Conservation (phyloP, 2,797 vertebrate species). For the Serranus cabrilla region DNA sequence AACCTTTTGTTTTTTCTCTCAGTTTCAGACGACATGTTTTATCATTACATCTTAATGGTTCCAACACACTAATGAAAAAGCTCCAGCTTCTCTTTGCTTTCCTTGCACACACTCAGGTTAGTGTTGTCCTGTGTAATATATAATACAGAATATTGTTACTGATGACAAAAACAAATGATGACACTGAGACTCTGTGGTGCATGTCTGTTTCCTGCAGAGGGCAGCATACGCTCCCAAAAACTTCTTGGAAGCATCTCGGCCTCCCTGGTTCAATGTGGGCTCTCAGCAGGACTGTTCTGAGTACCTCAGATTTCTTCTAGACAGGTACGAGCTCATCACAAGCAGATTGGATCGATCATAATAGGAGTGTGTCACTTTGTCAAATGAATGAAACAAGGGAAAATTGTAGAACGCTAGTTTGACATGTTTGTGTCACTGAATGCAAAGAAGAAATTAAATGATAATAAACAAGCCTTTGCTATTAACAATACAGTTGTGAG, state of each 20-base stretch:
- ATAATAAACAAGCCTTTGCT: not conserved
- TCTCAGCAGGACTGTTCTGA: constrained; percentile 99
- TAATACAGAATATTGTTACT: not conserved
- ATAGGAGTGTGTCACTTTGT: not conserved
- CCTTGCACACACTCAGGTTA: constrained; percentile 97
- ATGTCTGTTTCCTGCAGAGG: constrained; percentile 85
- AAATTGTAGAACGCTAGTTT: not conserved
- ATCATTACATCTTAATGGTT: constrained; percentile 92
- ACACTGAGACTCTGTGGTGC: not conserved
- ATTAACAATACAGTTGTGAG: not conserved
- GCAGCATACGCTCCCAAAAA: constrained; percentile 95
- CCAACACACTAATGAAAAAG: constrained; percentile 95
- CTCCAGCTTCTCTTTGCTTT: constrained; percentile 98
- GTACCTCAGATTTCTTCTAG: constrained; percentile 96
- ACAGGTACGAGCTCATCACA: constrained; percentile 88
- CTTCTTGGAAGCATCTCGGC: constrained; percentile 97
- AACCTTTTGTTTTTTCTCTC: constrained; percentile 13
- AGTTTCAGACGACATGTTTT: constrained; percentile 97
- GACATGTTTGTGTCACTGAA: not conserved
- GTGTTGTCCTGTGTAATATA: constrained; percentile 34
- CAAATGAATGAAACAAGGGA: not conserved
- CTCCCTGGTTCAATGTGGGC: constrained; percentile 95
- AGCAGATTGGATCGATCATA: not conserved
- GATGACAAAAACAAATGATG: not conserved
- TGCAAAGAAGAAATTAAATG: not conserved